These are phyloP conservation scores for Zaprionus vittiger DNA, from an alignment of 1,140 invertebrate species.

Conservation along the genomic window DNA sequence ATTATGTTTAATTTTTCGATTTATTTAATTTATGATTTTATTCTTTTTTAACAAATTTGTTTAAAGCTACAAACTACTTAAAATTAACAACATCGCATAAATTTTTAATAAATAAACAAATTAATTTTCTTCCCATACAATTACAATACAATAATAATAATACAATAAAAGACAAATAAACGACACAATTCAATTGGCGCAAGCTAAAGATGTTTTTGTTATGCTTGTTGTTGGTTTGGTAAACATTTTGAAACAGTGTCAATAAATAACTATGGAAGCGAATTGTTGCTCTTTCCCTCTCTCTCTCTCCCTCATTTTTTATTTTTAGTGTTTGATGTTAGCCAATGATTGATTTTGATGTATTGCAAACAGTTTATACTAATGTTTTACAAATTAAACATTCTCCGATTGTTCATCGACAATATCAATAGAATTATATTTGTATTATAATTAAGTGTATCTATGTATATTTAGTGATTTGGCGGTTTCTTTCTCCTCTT, in stretches of 20 bases:
- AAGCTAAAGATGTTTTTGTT: slow-evolving; percentile 36
- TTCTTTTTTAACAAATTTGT: slow-evolving; percentile 69
- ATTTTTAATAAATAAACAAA: slow-evolving; percentile 69
- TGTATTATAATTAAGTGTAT: slow-evolving; percentile 7
- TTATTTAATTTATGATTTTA: slow-evolving; percentile 56
- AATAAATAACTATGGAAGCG: slow-evolving; percentile 71
- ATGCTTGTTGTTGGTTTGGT: slow-evolving; percentile 28
- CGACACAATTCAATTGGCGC: slow-evolving; percentile 47
- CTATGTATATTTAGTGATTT: slow-evolving; percentile 55
- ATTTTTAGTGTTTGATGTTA: slow-evolving; percentile 12
- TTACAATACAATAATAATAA: slow-evolving; percentile 51
- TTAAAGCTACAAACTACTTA: slow-evolving; percentile 72
- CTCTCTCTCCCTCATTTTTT: slow-evolving; percentile 9
- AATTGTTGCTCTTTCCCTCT: slow-evolving; percentile 25
- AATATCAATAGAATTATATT: slow-evolving; percentile 38
- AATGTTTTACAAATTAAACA: slow-evolving; percentile 32
- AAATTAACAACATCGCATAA: slow-evolving; percentile 77
- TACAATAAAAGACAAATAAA: slow-evolving; percentile 45
- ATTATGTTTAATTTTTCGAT: slow-evolving; percentile 63
- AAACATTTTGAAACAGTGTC: slow-evolving; percentile 55
- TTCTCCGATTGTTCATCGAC: slow-evolving; percentile 61
- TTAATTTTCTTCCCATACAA: slow-evolving; percentile 48
- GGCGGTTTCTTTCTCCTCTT: slow-evolving; percentile 36
- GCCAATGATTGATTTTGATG: slow-evolving; percentile 27
- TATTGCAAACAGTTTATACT: slow-evolving; percentile 34